Evolutionary conservation across 1,140 invertebrate genomes (phyloP), one percentile per base, ranked within the genome.

Genomic region (Colletes gigas): DNA sequence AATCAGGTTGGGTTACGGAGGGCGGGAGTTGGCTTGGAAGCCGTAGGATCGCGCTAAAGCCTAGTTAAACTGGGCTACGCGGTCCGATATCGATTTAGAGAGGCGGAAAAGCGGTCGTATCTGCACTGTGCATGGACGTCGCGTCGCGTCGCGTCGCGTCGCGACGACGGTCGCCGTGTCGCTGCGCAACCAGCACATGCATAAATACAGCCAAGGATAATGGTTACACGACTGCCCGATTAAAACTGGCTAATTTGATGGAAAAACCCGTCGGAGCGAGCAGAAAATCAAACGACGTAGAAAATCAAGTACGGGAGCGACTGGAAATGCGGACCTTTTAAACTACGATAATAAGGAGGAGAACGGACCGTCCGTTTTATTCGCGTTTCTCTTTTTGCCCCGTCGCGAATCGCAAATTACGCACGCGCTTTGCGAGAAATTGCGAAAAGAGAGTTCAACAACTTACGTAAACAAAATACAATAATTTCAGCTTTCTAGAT

Each of bases 171-270:
- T 54, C 57, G 69, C 39, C 71, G 76, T 9, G 44, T 76, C 57
- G 69, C 39, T 75, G 76, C 44, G 44, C 81, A 74, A 67, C 50
- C 67, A 44, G 19, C 75, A 69, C 76, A 67, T 75, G 82, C 70
- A 83, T 78, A 86, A 78, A 83, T 79, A 74, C 81, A 39, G 62
- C n/a, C 76, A 17, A 19, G 50, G 47, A 17, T 54, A 30, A 75
- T n/a, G 57, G 67, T 4, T 50, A 57, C 59, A 30, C 52, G 67
- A 71, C 57, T 44, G 62, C 44, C 41, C 79, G 76, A 72, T 67
- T 74, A 81, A 87, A 78, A 83, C 50, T 55, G 84, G 50, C 55
- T 83, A 83, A 87, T 87, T 86, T 77, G 73, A 83, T 79, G 80
- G 73, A 83, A 76, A 67, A 71, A 83, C 50, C 8, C 62, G 66